phyloP scores from a whole-genome alignment of 1,140 invertebrate genomes.

The Macrosteles quadrilineatus region DNA sequence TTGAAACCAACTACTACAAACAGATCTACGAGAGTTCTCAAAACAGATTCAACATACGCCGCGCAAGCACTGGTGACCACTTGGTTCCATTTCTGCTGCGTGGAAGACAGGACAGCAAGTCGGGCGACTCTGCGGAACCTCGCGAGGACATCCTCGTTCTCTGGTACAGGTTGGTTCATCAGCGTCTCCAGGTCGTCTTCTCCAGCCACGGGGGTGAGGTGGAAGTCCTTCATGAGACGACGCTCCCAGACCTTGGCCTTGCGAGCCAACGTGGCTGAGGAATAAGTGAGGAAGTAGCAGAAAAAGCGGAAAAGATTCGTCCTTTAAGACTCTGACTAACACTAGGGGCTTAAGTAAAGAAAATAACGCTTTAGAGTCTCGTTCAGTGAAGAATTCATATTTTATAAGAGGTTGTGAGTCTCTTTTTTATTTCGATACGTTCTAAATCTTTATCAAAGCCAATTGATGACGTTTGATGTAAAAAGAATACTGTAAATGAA shows the following conservation, averaged over 20 bases:
- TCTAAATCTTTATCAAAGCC: too few relatives aligned
- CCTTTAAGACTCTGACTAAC: background rate
- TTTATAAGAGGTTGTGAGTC: too few relatives aligned
- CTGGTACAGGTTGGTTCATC: slow-evolving; percentile 53
- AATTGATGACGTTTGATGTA: too few relatives aligned
- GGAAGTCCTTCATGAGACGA: slow-evolving; percentile 82
- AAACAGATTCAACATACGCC: slow-evolving; percentile 52
- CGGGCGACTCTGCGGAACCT: slow-evolving; percentile 72
- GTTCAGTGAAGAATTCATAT: too few relatives aligned
- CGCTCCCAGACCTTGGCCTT: slow-evolving; percentile 81
- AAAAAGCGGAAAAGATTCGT: background rate
- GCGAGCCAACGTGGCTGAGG: slow-evolving; percentile 53
- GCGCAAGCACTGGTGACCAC: slow-evolving; percentile 61
- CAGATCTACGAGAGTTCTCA: background rate
- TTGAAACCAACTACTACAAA: too few relatives aligned
- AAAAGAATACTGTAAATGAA: too few relatives aligned
- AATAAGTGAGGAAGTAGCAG: slow-evolving; percentile 24
- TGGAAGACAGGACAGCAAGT: slow-evolving; percentile 66
- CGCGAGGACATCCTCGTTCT: slow-evolving; percentile 63
- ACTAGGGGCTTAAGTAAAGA: too few relatives aligned
- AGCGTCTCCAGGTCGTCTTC: slow-evolving; percentile 56
- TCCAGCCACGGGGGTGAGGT: slow-evolving; percentile 67
- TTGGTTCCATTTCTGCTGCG: slow-evolving; percentile 68
- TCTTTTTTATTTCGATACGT: too few relatives aligned
- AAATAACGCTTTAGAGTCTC: too few relatives aligned